These are phyloP conservation scores for Neoniphon sammara DNA, from an alignment of 2,797 vertebrate species.

Conservation along the genomic window DNA sequence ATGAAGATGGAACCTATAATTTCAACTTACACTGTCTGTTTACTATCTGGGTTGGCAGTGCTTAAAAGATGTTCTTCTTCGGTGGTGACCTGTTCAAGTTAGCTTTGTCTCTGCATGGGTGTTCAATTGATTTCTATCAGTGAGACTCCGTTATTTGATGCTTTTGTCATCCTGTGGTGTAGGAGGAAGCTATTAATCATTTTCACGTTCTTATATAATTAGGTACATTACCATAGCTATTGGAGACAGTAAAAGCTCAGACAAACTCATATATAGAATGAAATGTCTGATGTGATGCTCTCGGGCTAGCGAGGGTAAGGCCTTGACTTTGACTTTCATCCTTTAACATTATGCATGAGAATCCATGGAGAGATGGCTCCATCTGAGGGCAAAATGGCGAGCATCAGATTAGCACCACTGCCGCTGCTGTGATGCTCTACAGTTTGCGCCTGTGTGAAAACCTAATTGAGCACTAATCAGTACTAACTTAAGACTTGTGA, in stretches of 20 bases:
- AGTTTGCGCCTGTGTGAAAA: conserved; percentile 25
- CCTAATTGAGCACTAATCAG: conserved; percentile 34
- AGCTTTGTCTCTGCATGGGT: neutral
- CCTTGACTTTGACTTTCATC: conserved; percentile 45
- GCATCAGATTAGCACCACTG: conserved; percentile 8
- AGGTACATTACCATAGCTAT: conserved; percentile 20
- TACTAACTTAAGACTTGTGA: conserved; percentile 35
- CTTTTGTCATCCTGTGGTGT: neutral
- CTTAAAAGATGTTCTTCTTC: neutral
- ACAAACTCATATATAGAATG: conserved; percentile 26
- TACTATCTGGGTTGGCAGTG: neutral
- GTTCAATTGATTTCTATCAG: conserved; percentile 11
- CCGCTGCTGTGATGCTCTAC: conserved; percentile 16
- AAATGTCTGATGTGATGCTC: conserved; percentile 26
- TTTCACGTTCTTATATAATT: conserved; percentile 15
- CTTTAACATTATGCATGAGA: conserved; percentile 54
- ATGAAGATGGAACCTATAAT: conserved; percentile 37
- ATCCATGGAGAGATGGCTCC: conserved; percentile 15
- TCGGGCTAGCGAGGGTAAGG: conserved; percentile 18
- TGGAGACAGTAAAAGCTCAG: conserved; percentile 20
- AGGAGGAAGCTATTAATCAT: neutral
- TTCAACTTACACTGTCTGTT: conserved; percentile 23
- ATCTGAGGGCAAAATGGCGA: conserved; percentile 23
- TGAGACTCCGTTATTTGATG: neutral
- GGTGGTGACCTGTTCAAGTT: conserved; percentile 17